phyloP scores from a whole-genome alignment of 2,797 vertebrate genomes.

The Cynopterus sphinx region DNA sequence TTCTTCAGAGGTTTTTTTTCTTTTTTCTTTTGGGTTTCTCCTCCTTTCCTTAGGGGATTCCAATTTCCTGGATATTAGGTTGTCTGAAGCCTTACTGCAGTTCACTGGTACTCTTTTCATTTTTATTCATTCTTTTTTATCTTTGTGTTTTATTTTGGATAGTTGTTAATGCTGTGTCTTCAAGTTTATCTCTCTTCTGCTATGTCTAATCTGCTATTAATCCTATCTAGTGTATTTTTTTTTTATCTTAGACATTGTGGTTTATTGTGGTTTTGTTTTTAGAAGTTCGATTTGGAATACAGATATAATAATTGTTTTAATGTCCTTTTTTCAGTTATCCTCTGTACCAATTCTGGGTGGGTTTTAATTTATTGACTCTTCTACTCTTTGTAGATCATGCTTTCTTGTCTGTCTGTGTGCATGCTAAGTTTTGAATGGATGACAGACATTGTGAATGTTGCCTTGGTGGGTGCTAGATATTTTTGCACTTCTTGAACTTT shows the following conservation, averaged over 20 bases:
- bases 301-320: neutral
- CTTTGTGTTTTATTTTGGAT: neutral
- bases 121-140: neutral
- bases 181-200: neutral
- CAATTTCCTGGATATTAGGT: neutral
- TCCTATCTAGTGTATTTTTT: neutral
- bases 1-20: neutral
- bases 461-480: neutral
- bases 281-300: neutral
- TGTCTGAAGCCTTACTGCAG: neutral
- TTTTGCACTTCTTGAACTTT: constrained; percentile 24
- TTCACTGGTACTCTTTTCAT: neutral
- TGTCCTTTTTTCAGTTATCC: neutral
- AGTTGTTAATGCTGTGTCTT: neutral
- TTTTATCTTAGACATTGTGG: neutral
- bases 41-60: neutral
- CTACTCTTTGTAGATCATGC: neutral
- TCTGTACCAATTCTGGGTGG: neutral
- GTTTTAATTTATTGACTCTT: neutral
- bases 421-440: neutral
- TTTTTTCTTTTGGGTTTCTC: neutral
- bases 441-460: neutral
- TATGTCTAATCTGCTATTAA: neutral
- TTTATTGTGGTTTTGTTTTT: constrained; percentile 1
- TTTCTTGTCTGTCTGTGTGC: neutral